Evolutionary conservation across 2,113 vertebrate genomes (phyloP).

Genomic region (Amazona guildingii): DNA sequence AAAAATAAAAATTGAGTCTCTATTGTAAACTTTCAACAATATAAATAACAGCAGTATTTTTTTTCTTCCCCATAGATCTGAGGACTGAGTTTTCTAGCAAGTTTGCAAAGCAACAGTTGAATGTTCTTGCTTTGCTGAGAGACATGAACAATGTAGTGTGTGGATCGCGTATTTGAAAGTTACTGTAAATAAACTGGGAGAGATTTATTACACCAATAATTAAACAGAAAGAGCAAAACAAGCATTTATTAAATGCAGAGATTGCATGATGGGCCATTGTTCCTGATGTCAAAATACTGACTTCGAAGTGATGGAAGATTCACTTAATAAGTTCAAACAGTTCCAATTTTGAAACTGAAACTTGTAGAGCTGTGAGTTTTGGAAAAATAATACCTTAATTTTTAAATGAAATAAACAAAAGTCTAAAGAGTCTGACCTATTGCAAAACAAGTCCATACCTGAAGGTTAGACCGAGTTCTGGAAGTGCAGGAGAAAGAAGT

Average conservation of each 20-base stretch:
- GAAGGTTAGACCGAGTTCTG: not conserved
- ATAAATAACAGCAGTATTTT: not conserved
- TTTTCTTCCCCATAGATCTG: not conserved
- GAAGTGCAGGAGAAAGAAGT: rapidly evolving
- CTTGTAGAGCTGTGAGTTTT: not conserved
- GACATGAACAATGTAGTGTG: not conserved
- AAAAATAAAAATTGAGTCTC: constrained; percentile 1
- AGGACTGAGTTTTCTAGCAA: not conserved
- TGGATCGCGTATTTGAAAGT: not conserved
- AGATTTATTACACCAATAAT: not conserved
- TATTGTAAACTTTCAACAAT: not conserved
- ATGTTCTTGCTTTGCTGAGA: not conserved
- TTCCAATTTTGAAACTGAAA: not conserved
- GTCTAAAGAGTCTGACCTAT: not conserved
- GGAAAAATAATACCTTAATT: not conserved
- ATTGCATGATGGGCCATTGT: not conserved
- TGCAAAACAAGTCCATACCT: not conserved
- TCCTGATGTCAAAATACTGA: not conserved
- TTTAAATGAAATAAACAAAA: not conserved
- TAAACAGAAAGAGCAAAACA: not conserved
- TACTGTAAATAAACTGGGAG: not conserved
- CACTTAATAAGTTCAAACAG: not conserved
- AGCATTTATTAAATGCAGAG: not conserved
- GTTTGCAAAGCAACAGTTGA: not conserved
- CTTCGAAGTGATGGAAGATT: not conserved